Evolutionary conservation across 2,888 invertebrate species (phyloP), one percentile per base, ranked within the genome.

Genomic region (Lacanobia wlatinum): DNA sequence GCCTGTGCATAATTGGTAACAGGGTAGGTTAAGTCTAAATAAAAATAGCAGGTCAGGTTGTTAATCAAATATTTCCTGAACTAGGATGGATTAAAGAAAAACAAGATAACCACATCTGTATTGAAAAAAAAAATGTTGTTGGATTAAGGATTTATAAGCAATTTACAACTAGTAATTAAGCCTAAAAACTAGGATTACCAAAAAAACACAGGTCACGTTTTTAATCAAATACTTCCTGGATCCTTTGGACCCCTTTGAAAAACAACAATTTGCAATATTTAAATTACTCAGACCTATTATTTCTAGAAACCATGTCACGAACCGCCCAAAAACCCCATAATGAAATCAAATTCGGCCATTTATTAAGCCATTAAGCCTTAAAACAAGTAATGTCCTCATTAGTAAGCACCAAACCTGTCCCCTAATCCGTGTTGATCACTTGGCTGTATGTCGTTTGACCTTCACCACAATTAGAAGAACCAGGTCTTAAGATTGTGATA

Each of bases 361-460:
- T 46, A 16, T 40, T 34, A 8, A n/a, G 21, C 48, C 52, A 71
- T 21, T 28, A 63, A 68, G 12, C 14, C 40, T 52, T 21, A 80
- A 12, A 78, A 66, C 53, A 21, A 50, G 78, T 65, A 65, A 46
- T 69, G 43, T 58, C 28, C 21, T 70, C 55, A 81, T 79, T 60
- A 76, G 18, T 48, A 70, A 12, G 1, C 64, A n/a, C 40, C 34
- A 70, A 79, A 79, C 78, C 62, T 10, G 78, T 79, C 50, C 28
- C 55, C 66, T 59, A 60, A 81, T 63, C 50, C 55, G 28, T 48
- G 77, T 55, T 62, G 59, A 60, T 67, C 40, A 59, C 69, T 46
- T 69, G 70, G 52, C 38, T 68, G 18, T 53, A 48, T 70, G 56
- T 56, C 23, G 66, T 67, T 76, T 79, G 71, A 79, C 82, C 78